Evolutionary conservation across 2,113 vertebrate genomes (phyloP), one percentile per base, ranked within the genome.

Genomic region (Panthera leo): DNA sequence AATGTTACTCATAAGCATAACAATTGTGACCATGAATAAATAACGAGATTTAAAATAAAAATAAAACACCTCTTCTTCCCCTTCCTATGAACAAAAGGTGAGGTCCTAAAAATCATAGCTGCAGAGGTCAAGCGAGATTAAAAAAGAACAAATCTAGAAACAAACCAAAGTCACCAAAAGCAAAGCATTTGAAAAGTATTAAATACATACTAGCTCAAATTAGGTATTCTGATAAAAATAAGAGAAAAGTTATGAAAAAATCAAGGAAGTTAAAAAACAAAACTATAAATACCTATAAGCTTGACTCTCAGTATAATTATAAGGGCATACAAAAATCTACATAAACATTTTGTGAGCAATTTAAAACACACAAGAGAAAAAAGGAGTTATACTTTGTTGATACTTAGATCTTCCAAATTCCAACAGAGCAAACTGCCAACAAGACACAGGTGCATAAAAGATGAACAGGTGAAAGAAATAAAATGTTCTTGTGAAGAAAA

Each of bases 401-500:
- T 82, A 51, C 39, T 90, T 95, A 70, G 67, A 85, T 97, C 97
- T 98, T 94, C 96, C 91, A 91, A 95, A 94, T 97, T 98, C 80
- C 97, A 98, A 97, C 85, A 96, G 98, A 98, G 98, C 83, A 96
- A 98, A 93, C 73, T 93, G 78, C 83, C 95, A 97, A 96, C 93
- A 97, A 98, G 98, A 67, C 97, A 98, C 98, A 99, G 98, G 98
- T 99, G 98, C 97, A 95, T 97, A 61, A 97, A 98, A 97, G 91
- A 98, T 91, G 91, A 98, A 73, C 98, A 99, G 98, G 97, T 98
- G 98, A 99, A 96, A 96, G 94, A 98, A 98, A 98, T 98, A 98
- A 98, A 98, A 97, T 97, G 97, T 95, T 98, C 97, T 93, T 98
- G 80, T 98, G 92, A 96, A 97, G 97, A 95, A 98, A 98, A 98